Evolutionary conservation across 2,888 invertebrate species (phyloP), one percentile per base, ranked within the genome.

Genomic region (Hypolimnas misippus): DNA sequence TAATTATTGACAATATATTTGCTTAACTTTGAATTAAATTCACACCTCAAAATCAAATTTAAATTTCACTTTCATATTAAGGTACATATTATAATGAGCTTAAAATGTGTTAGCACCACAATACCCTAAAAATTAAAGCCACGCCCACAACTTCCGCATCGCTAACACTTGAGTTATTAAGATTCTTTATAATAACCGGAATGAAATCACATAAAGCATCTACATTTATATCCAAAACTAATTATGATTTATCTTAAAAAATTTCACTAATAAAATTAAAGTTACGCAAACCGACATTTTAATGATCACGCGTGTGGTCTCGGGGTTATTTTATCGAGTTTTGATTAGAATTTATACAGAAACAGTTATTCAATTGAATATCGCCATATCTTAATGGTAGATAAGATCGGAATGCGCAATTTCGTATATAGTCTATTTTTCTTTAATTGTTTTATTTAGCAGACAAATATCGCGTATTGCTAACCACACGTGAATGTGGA

Each of bases 281-380:
- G 55, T 54, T 66, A 58, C 63, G 61, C 66, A 61, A 61, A 25
- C n/a, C 12, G 6, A 42, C 12, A 49, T 12, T 29, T 57, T 57
- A 63, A 63, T 42, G 57, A 58, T 61, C 38, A 61, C 61, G 58
- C 52, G 66, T 66, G 66, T 66, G 66, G 66, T 66, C 66, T 40
- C 50, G 56, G 51, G n/a, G 16, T 1, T 21, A 21, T 61, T 52
- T 56, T 63, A 67, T 63, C 57, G 59, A 67, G 57, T 59, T 66
- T 67, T 63, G 67, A 70, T 70, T 67, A 63, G 62, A 67, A 58
- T 64, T 51, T 61, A 61, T 55, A 55, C 55, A 42, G 49, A 55
- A 61, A 61, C 55, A 56, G 55, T 55, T 61, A 61, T 25, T 46
- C 46, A 53, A 60, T 51, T 40, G 40, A 55, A 49, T 55, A 17